These are phyloP conservation scores for Elysia chlorotica DNA, from an alignment of 1,140 invertebrate species.

Conservation along the genomic window DNA sequence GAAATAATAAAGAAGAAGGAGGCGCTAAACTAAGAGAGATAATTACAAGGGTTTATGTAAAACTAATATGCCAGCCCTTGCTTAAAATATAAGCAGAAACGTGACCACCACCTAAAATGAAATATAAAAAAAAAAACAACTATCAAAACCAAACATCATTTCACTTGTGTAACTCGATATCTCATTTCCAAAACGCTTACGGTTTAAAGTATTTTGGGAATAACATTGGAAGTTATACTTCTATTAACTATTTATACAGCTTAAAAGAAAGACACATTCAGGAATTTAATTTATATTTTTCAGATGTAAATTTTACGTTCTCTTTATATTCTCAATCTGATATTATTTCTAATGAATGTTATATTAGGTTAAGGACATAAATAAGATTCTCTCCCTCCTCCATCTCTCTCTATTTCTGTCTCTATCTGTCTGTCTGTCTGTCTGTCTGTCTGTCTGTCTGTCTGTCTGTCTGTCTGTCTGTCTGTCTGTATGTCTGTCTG, in stretches of 20 bases:
- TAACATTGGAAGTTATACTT: too few relatives aligned
- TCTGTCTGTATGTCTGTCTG: slow-evolving; percentile 11
- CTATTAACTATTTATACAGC: background rate
- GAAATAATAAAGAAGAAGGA: background rate
- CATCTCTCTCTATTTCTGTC: background rate
- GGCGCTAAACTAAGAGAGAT: background rate
- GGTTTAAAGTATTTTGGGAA: background rate
- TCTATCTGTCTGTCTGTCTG: background rate
- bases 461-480: slow-evolving; percentile 1
- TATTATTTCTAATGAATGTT: too few relatives aligned
- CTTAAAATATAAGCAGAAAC: too few relatives aligned
- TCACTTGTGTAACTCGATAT: slow-evolving; percentile 96
- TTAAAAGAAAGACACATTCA: background rate
- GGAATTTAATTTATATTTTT: background rate
- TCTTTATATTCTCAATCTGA: background rate
- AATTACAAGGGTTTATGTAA: background rate
- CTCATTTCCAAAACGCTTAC: slow-evolving; percentile 65
- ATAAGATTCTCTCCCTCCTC: background rate
- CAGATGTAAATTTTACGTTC: background rate
- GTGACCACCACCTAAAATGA: too few relatives aligned
- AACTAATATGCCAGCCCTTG: slow-evolving; percentile 53
- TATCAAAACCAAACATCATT: slow-evolving; percentile 87
- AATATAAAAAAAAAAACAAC: too few relatives aligned
- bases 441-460: slow-evolving; percentile 1
- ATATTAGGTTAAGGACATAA: background rate